Evolutionary conservation across 2,888 invertebrate species (phyloP), one percentile per base, ranked within the genome.

Genomic region (Caenorhabditis becei): DNA sequence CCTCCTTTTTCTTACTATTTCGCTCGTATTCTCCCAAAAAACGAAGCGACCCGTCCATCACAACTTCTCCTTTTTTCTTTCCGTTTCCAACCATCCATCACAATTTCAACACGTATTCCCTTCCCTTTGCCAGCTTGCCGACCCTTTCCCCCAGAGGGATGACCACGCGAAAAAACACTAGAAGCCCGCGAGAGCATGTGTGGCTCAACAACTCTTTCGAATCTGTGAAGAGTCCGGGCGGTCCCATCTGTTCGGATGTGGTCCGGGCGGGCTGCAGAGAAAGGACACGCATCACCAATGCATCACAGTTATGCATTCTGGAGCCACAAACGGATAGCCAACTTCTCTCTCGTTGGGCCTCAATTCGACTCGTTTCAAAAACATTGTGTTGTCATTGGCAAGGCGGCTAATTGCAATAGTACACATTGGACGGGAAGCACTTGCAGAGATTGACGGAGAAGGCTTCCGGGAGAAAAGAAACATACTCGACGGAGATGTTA

Each of bases 241-340:
- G 72, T 72, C 72, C 72, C 72, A 72, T 72, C 62, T 72, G 72
- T 58, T 72, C 72, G 24, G 24, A 8, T 71, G 61, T 26, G 28
- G 24, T 10, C 32, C 14, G 10, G 41, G 7, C 41, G 41, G 14
- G 41, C 18, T 47, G 32, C 14, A 32, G 18, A 67, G 28, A 28
- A 23, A 58, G 67, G 26, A 62, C 20, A 63, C 65, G 28, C 67
- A 77, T 77, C 62, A 69, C 62, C 69, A 77, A 77, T 77, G 77
- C 77, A 77, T 77, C 77, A 77, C 69, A 69, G 67, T 77, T 77
- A 77, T 77, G 77, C 77, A 77, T 77, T 77, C 67, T 63, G 47
- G 32, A 72, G 72, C 20, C 41, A 59, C 5, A 44, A 62, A 44
- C 65, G 20, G 24, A 35, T 53, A 23, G 14, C 10, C 7, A 3